These are phyloP conservation scores for Drosophila dunni DNA, from an alignment of 1,140 invertebrate species.

Conservation along the genomic window DNA sequence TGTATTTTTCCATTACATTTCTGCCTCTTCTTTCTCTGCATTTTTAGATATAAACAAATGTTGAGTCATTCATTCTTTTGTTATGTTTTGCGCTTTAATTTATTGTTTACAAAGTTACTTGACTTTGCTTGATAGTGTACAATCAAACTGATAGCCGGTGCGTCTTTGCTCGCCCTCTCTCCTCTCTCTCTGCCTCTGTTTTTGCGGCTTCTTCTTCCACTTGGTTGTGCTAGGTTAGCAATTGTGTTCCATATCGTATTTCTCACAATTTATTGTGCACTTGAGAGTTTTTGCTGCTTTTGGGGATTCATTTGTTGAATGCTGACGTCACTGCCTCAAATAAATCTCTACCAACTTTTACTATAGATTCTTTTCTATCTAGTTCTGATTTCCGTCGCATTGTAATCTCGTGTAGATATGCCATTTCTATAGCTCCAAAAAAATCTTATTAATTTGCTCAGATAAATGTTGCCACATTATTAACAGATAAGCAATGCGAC, in stretches of 20 bases:
- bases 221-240: constrained; percentile 49
- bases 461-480: constrained; percentile 13
- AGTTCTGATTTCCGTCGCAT: constrained; percentile 47
- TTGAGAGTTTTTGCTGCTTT: background rate
- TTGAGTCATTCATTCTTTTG: constrained; percentile 5
- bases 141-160: constrained; percentile 25
- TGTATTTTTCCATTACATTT: constrained; percentile 1
- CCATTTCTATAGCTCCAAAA: constrained; percentile 30
- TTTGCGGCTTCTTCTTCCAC: background rate
- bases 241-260: background rate
- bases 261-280: constrained; percentile 2
- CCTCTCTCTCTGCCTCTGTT: background rate
- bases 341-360: background rate
- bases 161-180: background rate
- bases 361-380: background rate
- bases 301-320: background rate
- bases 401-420: constrained; percentile 66
- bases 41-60: constrained; percentile 6
- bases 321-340: background rate
- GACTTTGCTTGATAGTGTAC: constrained; percentile 41
- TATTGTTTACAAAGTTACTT: constrained; percentile 35
- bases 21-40: background rate
- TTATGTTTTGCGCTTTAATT: constrained; percentile 26
- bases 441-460: constrained; percentile 49
- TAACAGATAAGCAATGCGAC: constrained; percentile 52